Base-by-base conservation (phyloP, 2,797 vertebrate genomes). In the Poeciliopsis infans region DNA sequence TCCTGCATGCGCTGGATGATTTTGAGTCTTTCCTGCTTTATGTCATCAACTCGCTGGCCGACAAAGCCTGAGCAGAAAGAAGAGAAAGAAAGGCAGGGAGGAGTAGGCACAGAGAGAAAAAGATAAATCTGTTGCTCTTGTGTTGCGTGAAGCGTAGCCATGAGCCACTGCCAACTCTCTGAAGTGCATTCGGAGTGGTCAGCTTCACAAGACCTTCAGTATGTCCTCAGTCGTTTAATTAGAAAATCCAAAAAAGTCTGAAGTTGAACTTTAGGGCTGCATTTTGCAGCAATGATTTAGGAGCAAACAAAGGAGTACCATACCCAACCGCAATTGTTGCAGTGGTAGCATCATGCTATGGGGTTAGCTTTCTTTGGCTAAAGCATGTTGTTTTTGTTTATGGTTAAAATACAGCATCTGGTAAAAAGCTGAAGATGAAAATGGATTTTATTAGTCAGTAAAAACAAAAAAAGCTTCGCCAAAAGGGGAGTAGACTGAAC, bases 61-160 rank as follows among this genome's bases (percentile, higher is more conserved):
- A 89, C 6, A 45, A 85, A 82, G 82, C 61, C 49, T 66, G 55
- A 75, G 55, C 74, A 61, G 57, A 87, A 85, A 90, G 88, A 86
- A 90, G 83, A 84, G 66, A 79, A 70, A 76, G 28, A 39, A 82
- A 80, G 81, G 80, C 25, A 53, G 68, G 76, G 79, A 83, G 61
- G 82, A 82, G 2, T 68, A 74, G 72, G 79, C 78, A 83, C 49
- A 85, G 71, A 8, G 68, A 75, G 20, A 80, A 59, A 77, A 18
- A 80, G 70, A 88, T 74, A 69, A 75, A 86, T 85, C 33, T 73
- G 66, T 61, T 84, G 16, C 31, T 39, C 18, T 28, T 61, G 81
- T 68, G 78, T 75, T 84, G 79, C 45, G 73, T 72, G 68, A 8
- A 81, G 78, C 78, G 41, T 3, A 80, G 66, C 72, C 18, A 66